Percentiles rank a stretch among this genome's conserved stretches.
These are phyloP conservation scores for Passer montanus DNA, from an alignment of 2,113 vertebrate species.

Conservation along the genomic window DNA sequence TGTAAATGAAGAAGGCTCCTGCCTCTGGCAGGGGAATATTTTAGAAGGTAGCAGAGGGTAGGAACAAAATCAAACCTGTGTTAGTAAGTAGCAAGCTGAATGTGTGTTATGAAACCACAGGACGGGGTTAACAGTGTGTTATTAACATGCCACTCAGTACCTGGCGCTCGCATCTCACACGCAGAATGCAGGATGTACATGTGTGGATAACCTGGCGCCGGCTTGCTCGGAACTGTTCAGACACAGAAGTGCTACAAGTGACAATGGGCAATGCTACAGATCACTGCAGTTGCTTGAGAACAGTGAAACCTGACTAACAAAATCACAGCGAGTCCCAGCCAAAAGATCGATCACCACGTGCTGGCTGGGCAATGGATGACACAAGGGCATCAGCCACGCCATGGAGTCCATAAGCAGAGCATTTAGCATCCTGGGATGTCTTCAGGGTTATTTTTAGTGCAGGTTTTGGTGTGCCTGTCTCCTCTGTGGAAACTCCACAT, in stretches of 20 bases:
- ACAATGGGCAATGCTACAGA: neutral
- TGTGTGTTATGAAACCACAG: neutral
- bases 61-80: neutral
- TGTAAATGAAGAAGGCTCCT: conserved; percentile 8
- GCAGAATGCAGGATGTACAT: conserved; percentile 18
- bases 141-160: neutral
- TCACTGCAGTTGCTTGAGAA: neutral
- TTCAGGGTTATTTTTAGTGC: neutral
- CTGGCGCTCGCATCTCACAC: conserved; percentile 43
- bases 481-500: neutral
- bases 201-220: conserved; percentile 22
- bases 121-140: neutral
- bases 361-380: neutral
- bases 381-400: neutral
- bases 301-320: neutral
- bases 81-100: conserved; percentile 33
- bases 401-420: neutral
- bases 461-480: neutral
- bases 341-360: neutral
- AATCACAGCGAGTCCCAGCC: neutral
- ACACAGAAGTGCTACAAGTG: conserved; percentile 49
- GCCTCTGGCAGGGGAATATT: neutral
- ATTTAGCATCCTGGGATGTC: neutral
- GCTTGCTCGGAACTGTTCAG: conserved; percentile 38
- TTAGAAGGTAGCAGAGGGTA: conserved; percentile 7